A percentile compares a stretch with the other conserved stretches of the same genome.
phyloP scores from a whole-genome alignment of 1,140 invertebrate genomes.

The Sminthurinus signatus region DNA sequence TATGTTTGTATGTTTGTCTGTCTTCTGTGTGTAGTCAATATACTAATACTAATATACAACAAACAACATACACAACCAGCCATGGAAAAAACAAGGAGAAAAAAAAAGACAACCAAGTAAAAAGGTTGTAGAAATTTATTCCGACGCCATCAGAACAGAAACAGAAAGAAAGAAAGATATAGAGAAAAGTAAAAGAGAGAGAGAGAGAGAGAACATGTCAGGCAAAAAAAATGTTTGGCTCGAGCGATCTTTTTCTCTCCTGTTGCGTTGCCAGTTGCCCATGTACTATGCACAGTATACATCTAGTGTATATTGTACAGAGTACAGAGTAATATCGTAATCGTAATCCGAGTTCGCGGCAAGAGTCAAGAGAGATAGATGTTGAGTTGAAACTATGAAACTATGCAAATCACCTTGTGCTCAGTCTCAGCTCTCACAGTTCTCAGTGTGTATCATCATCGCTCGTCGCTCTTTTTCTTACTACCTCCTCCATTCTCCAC shows the following conservation, averaged over 20 bases:
- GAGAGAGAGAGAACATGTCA: no score
- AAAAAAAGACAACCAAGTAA: slow-evolving; percentile 26
- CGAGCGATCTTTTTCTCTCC: slow-evolving; percentile 36
- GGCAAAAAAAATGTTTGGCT: slow-evolving; percentile 36
- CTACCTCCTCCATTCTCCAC: no score
- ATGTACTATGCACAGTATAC: no score
- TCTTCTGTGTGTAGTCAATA: no score
- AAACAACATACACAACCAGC: not conserved
- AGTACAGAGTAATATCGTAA: no score
- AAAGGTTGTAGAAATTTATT: slow-evolving; percentile 37
- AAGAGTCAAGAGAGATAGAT: slow-evolving; percentile 7
- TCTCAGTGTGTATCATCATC: no score
- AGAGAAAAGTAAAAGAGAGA: no score
- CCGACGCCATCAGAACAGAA: slow-evolving; percentile 35
- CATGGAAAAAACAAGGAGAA: not conserved
- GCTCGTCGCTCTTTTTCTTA: no score
- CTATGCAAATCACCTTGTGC: slow-evolving; percentile 25
- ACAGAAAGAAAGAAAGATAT: no score
- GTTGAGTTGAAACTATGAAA: slow-evolving; percentile 28
- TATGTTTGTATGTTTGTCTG: slow-evolving; percentile 2
- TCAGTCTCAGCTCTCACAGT: no score
- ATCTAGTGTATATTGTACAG: no score
- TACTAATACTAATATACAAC: no score
- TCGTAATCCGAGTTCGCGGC: slow-evolving; percentile 21
- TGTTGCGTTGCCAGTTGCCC: slow-evolving; percentile 32